Percentiles rank a stretch among this genome's conserved stretches.
phyloP scores from a whole-genome alignment of 2,113 vertebrate genomes.

The Phocoena phocoena region DNA sequence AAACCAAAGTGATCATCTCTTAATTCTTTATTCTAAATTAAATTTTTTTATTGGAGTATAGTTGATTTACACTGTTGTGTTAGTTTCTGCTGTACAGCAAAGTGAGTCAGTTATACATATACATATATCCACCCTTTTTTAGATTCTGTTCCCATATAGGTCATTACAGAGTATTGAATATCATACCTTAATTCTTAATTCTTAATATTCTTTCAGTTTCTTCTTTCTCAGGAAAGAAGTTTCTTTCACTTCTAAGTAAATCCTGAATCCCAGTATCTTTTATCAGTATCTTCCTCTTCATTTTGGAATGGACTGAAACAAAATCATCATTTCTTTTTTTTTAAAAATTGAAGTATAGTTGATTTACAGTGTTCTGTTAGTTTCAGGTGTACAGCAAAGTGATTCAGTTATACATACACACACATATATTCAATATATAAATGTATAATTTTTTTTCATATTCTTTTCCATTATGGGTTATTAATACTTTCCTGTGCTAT shows the following conservation, averaged over 20 bases:
- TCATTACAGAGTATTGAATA: neutral
- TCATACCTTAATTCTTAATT: neutral
- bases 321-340: too few relatives aligned
- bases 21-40: neutral
- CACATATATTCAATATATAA: too few relatives aligned
- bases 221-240: neutral
- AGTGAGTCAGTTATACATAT: neutral
- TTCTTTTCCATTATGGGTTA: too few relatives aligned
- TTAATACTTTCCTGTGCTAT: too few relatives aligned
- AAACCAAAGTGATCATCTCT: neutral
- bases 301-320: too few relatives aligned
- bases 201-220: slow-evolving; percentile 29
- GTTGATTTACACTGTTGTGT: neutral
- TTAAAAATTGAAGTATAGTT: too few relatives aligned
- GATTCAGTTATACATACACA: too few relatives aligned
- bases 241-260: slow-evolving; percentile 27
- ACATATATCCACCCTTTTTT: neutral
- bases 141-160: neutral
- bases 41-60: neutral
- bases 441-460: too few relatives aligned
- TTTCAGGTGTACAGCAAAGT: too few relatives aligned
- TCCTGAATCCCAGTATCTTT: neutral
- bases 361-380: too few relatives aligned
- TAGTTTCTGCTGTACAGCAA: neutral
- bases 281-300: too few relatives aligned